Base-by-base conservation (phyloP, 2,113 vertebrate species). In the Hyla sarda region DNA sequence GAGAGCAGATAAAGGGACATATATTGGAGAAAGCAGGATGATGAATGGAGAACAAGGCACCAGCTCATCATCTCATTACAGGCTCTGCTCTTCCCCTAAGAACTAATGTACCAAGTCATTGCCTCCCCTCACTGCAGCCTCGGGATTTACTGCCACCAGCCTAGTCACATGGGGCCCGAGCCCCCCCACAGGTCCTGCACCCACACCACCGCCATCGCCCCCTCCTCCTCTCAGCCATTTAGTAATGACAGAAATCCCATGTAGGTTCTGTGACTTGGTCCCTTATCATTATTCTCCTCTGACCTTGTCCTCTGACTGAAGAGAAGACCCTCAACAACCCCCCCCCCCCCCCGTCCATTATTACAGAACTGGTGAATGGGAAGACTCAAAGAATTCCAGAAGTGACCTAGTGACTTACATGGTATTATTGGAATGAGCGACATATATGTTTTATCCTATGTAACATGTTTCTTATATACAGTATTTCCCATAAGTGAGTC, bases 1-100 rank as follows among this genome's bases (percentile, higher is more conserved):
- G 41, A 6, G 28, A 93, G 92, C 95, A 96, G 97, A 99, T 98
- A 98, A 99, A 99, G 96, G 97, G 93, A 97, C 94, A 95, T 94
- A 95, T 94, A 99, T 98, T 97, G 96, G 96, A 99, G 96, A 93
- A 96, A 99, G 95, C 97, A 99, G 96, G 92, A 98, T 99, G 98
- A 99, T 99, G 95, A 98, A 99, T 98, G 96, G 96, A 96, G 96
- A 94, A 96, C 95, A 94, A 93, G 95, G 94, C 95, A 96, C 93
- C 96, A 95, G 96, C 96, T 96, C 96, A 96, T 96, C 96, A 96
- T 96, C 97, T 98, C 96, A 98, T 99, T 99, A 99, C 95, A 89
- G 90, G 8, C 41, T 41, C 41, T 41, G 41, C 41, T 41, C 41
- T 41, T 41, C 41, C 41, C 96, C 95, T 96, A 94, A 90, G 95